phyloP scores from a whole-genome alignment of 2,888 invertebrate genomes.

The Salticus scenicus region DNA sequence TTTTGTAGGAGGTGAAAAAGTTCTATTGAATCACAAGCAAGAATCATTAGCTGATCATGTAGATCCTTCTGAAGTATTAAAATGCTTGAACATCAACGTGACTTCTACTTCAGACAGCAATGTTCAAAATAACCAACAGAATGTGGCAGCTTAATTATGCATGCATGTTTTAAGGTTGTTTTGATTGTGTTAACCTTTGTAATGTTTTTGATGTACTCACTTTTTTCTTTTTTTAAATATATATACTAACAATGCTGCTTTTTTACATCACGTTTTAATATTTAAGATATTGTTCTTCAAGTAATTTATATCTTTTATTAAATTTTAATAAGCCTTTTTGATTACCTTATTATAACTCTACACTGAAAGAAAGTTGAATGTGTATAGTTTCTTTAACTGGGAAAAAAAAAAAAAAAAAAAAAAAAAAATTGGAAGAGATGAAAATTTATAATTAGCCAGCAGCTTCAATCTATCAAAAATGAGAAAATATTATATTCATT shows the following conservation, averaged over 20 bases:
- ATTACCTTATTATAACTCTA: too few relatives aligned
- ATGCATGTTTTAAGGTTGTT: background rate
- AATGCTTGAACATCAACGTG: constrained; percentile 31
- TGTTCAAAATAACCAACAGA: background rate
- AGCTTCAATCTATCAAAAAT: too few relatives aligned
- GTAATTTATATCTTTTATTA: too few relatives aligned
- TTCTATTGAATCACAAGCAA: constrained; percentile 45
- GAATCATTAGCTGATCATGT: constrained; percentile 55
- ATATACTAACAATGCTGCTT: background rate
- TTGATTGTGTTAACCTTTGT: background rate
- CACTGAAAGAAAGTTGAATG: too few relatives aligned
- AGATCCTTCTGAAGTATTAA: constrained; percentile 40
- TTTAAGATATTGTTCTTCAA: background rate
- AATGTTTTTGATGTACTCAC: background rate
- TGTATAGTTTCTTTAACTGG: too few relatives aligned
- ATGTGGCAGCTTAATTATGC: background rate
- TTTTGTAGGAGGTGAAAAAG: constrained; percentile 38
- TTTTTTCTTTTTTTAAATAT: background rate
- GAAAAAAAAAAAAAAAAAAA: too few relatives aligned
- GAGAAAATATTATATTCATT: too few relatives aligned
- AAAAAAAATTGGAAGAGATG: too few relatives aligned
- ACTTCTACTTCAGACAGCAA: background rate
- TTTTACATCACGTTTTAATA: background rate
- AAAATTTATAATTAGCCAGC: too few relatives aligned
- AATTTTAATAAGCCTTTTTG: too few relatives aligned